Base-by-base conservation (phyloP, 2,888 invertebrate genomes). In the Actias luna region DNA sequence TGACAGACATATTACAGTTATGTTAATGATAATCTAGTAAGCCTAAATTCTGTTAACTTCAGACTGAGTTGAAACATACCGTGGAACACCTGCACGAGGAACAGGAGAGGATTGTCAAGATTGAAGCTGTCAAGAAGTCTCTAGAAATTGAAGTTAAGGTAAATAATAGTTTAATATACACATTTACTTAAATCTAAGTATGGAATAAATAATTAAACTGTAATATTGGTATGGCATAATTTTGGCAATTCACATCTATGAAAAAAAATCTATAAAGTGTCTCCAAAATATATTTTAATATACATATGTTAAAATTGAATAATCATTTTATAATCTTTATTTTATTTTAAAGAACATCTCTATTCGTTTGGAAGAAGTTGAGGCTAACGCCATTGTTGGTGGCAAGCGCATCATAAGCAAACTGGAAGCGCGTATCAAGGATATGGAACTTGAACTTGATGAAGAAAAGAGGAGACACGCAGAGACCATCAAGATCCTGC, bases 321-420 rank as follows among this genome's bases (percentile, higher is more conserved):
- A 25, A 25, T 46, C 10, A 12, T 50, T 25, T 3, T 25, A 10
- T 50, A 10, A 36, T 27, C 42, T 42, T 63, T 27, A 2, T 31
- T 52, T 14, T 12, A 29, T 64, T 12, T 72, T 78, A 0, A 69
- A 94, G 94, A 98, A 98, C 92, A 93, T 98, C 85, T 97, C 97
- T 75, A 94, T 98, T 75, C 97, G 98, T 83, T 94, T 98, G 82
- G 98, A 98, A 88, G 99, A 99, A 92, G 98, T 99, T 74, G 99
- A 99, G 90, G 96, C 98, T 78, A 99, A 98, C 83, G 98, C 99
- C 69, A 97, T 99, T 79, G 98, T 98, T 77, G 98, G 98, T 81
- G 98, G 98, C 85, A 98, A 97, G 93, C 96, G 99, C 79, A 98
- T 98, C 94, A 98, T 99, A 94, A 97, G 98, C 95, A 99, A 99